These are phyloP conservation scores for Nipponacmea schrenckii DNA, from an alignment of 2,888 invertebrate genomes.

Conservation along the genomic window DNA sequence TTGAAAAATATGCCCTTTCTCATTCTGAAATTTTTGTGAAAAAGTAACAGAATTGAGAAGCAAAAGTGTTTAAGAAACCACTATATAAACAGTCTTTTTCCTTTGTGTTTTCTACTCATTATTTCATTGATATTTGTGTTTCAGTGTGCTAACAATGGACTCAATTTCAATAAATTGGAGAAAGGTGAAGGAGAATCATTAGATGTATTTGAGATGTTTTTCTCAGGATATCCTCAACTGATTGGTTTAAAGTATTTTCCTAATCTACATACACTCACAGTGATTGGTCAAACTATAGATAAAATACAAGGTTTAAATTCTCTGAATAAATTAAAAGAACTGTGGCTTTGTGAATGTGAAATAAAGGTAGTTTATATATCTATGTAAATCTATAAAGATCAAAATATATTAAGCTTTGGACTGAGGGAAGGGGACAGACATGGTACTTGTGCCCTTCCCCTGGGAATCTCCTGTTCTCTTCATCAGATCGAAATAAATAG, in stretches of 20 bases:
- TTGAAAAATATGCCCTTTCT: too few relatives aligned
- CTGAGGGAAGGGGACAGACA: too few relatives aligned
- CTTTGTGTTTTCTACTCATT: too few relatives aligned
- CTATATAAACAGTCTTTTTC: too few relatives aligned
- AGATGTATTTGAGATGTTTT: slow-evolving; percentile 64
- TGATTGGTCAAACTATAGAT: slow-evolving; percentile 54
- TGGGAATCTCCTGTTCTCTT: too few relatives aligned
- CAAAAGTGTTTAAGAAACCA: too few relatives aligned
- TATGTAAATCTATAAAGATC: too few relatives aligned
- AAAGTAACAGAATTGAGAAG: too few relatives aligned
- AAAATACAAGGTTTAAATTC: slow-evolving; percentile 45
- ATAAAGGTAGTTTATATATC: slow-evolving; percentile 41
- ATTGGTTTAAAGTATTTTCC: slow-evolving; percentile 62
- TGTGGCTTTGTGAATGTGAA: slow-evolving; percentile 59
- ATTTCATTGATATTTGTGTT: slow-evolving; percentile 7
- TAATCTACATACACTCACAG: slow-evolving; percentile 55
- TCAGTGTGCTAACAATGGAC: slow-evolving; percentile 61
- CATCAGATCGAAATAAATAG: too few relatives aligned
- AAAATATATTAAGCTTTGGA: too few relatives aligned
- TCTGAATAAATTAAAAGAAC: slow-evolving; percentile 45
- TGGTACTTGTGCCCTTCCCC: too few relatives aligned
- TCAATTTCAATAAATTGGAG: slow-evolving; percentile 48
- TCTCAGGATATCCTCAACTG: slow-evolving; percentile 64
- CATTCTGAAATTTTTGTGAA: too few relatives aligned
- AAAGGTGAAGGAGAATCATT: slow-evolving; percentile 49